These are phyloP conservation scores for Lypha dubia DNA, from an alignment of 2,888 invertebrate genomes.

Conservation along the genomic window DNA sequence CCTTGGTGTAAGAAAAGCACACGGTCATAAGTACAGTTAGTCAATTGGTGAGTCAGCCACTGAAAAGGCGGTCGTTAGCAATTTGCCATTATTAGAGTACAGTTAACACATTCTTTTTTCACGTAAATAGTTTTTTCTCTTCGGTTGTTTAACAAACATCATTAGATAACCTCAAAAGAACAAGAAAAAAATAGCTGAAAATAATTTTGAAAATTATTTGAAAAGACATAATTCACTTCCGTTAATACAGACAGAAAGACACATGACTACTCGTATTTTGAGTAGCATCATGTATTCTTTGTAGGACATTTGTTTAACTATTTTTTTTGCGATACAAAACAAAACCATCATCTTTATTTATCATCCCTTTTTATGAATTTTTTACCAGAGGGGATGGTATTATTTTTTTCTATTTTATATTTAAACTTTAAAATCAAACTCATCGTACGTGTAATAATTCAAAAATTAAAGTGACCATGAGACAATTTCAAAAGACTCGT, in stretches of 20 bases:
- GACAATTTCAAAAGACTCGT: slow-evolving; percentile 78
- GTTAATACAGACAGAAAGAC: slow-evolving; percentile 71
- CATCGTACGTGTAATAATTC: slow-evolving; percentile 79
- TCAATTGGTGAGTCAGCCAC: slow-evolving; percentile 47
- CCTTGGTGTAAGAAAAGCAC: slow-evolving; percentile 47
- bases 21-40: slow-evolving; percentile 79
- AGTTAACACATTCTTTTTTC: slow-evolving; percentile 47
- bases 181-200: slow-evolving; percentile 45
- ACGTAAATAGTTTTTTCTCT: slow-evolving; percentile 25
- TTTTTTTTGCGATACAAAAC: slow-evolving; percentile 15
- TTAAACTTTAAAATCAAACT: slow-evolving; percentile 66
- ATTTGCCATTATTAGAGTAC: slow-evolving; percentile 57
- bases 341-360: slow-evolving; percentile 33
- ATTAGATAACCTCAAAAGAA: slow-evolving; percentile 72
- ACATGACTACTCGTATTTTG: slow-evolving; percentile 54
- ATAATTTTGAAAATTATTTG: slow-evolving; percentile 67
- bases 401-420: slow-evolving; percentile 35
- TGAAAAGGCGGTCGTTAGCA: slow-evolving; percentile 48
- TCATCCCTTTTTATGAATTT: slow-evolving; percentile 59
- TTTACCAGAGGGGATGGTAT: slow-evolving; percentile 37
- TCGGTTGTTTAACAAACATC: slow-evolving; percentile 58
- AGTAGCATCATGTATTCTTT: slow-evolving; percentile 61
- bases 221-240: slow-evolving; percentile 81
- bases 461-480: slow-evolving; percentile 82
- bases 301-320: slow-evolving; percentile 35